These are phyloP conservation scores for Smutsia gigantea DNA, from an alignment of 2,797 vertebrate genomes.

Conservation along the genomic window DNA sequence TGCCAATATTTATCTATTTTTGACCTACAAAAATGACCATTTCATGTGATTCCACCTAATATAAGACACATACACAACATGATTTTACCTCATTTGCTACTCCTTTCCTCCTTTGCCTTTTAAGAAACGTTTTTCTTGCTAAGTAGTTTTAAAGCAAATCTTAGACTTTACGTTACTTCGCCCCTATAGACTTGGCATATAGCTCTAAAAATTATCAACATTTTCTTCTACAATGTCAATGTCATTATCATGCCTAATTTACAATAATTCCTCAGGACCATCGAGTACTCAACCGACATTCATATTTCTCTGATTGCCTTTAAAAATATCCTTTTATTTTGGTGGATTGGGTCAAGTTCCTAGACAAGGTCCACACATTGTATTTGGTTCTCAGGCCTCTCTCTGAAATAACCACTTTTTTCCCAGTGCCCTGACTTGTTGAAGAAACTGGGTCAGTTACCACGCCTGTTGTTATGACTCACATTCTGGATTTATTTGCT, in stretches of 20 bases:
- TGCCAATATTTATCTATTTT: not conserved
- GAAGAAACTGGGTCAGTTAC: not conserved
- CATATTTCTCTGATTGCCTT: not conserved
- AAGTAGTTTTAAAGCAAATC: constrained; percentile 33
- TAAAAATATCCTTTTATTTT: not conserved
- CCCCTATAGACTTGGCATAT: not conserved
- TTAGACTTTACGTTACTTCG: not conserved
- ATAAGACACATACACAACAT: not conserved
- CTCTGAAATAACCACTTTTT: not conserved
- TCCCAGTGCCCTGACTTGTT: not conserved
- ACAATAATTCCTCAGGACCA: not conserved
- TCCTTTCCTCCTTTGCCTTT: not conserved
- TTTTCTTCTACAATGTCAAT: not conserved
- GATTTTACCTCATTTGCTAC: not conserved
- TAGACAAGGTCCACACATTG: not conserved
- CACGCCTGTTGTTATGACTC: not conserved
- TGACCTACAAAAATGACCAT: not conserved
- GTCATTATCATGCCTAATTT: not conserved
- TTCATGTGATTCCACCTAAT: not conserved
- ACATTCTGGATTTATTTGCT: not conserved
- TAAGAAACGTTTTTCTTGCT: not conserved
- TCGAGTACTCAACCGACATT: not conserved
- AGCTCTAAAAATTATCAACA: not conserved
- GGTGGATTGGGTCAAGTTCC: not conserved
- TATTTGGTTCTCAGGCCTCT: not conserved